Evolutionary conservation across 2,113 vertebrate species (phyloP).

Genomic region (Pygoscelis adeliae): DNA sequence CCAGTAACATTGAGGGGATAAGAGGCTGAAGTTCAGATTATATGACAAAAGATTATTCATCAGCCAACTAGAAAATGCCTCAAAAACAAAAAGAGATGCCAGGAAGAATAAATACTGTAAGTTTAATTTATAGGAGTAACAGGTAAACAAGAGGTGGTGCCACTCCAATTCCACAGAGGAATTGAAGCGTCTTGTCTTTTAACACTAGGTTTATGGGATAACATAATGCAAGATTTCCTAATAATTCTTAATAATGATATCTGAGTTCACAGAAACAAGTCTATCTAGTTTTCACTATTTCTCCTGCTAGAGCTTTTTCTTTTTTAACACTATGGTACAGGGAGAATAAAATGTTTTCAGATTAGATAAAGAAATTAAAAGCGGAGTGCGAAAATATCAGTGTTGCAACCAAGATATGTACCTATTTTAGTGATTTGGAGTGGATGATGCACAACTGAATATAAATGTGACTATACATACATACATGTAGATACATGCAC

Average conservation of each 20-base stretch:
- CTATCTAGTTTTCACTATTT: not conserved
- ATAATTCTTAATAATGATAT: not conserved
- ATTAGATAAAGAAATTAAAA: not conserved
- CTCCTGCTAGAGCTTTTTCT: not conserved
- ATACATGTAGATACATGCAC: not conserved
- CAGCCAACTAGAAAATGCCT: not conserved
- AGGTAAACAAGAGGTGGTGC: not conserved
- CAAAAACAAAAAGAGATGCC: not conserved
- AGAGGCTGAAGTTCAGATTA: not conserved
- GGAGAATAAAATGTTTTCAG: not conserved
- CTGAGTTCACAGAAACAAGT: not conserved
- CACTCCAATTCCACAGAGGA: not conserved
- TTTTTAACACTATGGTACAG: not conserved
- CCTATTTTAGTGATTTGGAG: not conserved
- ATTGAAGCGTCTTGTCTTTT: not conserved
- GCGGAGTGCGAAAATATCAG: not conserved
- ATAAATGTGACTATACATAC: not conserved
- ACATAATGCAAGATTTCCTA: not conserved
- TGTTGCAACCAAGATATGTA: not conserved
- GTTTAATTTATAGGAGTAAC: not conserved
- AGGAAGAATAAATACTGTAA: not conserved
- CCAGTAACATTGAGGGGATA: not conserved
- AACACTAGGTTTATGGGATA: not conserved
- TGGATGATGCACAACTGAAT: not conserved
- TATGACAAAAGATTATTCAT: not conserved